Conservation (phyloP, 2,797 vertebrate species). For the Sorex maritimensis region DNA sequence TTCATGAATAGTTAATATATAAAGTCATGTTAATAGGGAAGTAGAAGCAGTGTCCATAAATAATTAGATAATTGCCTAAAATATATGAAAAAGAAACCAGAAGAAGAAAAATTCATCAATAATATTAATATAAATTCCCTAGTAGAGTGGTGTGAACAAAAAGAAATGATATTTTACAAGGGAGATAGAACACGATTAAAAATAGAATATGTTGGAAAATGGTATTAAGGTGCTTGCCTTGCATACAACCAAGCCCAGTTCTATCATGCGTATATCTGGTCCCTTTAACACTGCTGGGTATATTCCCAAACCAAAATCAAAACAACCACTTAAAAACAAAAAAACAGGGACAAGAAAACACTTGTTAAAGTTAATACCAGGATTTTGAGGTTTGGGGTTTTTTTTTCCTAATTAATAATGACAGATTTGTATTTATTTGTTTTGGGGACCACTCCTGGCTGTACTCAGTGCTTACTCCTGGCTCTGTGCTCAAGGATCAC, state of each 20-base stretch:
- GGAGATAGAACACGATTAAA: not conserved
- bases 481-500: too few species aligned
- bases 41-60: not conserved
- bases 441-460: too few species aligned
- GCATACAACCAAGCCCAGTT: too few species aligned
- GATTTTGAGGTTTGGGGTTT: conserved; percentile 14
- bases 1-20: not conserved
- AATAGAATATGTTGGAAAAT: too few species aligned
- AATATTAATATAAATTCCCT: not conserved
- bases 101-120: not conserved
- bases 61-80: not conserved
- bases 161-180: not conserved
- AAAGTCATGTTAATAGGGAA: not conserved
- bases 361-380: conserved; percentile 46
- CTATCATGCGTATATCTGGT: too few species aligned
- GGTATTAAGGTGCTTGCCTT: too few species aligned
- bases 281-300: too few species aligned
- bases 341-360: not conserved
- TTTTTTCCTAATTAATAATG: too few species aligned
- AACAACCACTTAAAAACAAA: not conserved
- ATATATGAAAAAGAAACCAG: not conserved
- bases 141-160: not conserved
- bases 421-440: too few species aligned
- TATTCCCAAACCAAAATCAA: too few species aligned
- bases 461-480: too few species aligned